These are phyloP conservation scores for Ceramica pisi DNA, from an alignment of 2,888 invertebrate species.

Conservation along the genomic window DNA sequence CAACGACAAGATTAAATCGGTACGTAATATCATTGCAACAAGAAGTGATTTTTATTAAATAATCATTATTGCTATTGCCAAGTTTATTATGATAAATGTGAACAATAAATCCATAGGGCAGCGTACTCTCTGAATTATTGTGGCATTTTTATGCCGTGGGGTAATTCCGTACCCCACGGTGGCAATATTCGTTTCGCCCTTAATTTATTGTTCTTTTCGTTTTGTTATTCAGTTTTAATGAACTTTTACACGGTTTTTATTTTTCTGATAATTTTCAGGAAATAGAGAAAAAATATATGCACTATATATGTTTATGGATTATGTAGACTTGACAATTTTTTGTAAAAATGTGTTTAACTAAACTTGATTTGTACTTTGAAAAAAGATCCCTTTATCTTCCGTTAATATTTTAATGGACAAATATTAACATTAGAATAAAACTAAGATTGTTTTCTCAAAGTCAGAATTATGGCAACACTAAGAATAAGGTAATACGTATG, in stretches of 20 bases:
- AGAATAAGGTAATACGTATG: conserved; percentile 45
- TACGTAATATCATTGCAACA: conserved; percentile 25
- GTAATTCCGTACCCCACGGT: conserved; percentile 57
- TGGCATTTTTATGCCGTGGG: conserved; percentile 65
- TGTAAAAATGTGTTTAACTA: neutral
- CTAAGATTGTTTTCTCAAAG: conserved; percentile 20
- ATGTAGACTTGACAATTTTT: neutral
- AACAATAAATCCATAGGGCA: conserved; percentile 67
- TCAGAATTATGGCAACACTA: conserved; percentile 50
- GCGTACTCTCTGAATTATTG: conserved; percentile 64
- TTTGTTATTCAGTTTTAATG: conserved; percentile 38
- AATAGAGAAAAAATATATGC: neutral
- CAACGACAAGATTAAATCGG: neutral
- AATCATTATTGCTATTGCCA: conserved; percentile 55
- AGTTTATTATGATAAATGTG: conserved; percentile 65
- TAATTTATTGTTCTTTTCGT: conserved; percentile 59
- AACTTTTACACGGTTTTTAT: neutral
- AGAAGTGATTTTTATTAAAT: conserved; percentile 49
- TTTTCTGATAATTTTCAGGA: conserved; percentile 2
- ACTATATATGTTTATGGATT: neutral
- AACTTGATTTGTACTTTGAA: conserved; percentile 8
- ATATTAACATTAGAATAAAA: conserved; percentile 19
- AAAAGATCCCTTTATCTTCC: neutral
- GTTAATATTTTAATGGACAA: conserved; percentile 14
- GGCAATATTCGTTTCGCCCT: conserved; percentile 65